A percentile compares a stretch with the other conserved stretches of the same genome.
These are phyloP conservation scores for Wiebesia pumilae DNA, from an alignment of 1,140 invertebrate species.

Conservation along the genomic window DNA sequence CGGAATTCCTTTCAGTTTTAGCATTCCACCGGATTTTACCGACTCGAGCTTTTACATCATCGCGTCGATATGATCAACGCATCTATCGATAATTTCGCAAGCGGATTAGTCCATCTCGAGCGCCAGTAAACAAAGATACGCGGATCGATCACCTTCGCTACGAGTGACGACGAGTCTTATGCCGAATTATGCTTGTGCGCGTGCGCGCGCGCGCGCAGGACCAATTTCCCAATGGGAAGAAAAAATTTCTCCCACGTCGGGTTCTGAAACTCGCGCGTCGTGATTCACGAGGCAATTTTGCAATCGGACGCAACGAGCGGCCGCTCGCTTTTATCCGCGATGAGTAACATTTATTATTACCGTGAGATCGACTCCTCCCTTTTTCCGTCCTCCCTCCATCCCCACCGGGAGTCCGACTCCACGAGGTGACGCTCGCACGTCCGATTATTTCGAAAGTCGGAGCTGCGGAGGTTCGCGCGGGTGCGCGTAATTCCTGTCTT, in stretches of 20 bases:
- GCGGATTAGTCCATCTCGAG: not conserved
- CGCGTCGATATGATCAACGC: too few species aligned
- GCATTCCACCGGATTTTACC: not conserved
- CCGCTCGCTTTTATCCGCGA: slow-evolving; percentile 26
- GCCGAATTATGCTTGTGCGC: not conserved
- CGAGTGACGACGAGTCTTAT: not conserved
- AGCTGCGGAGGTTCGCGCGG: not conserved
- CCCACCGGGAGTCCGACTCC: not conserved
- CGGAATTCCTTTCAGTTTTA: not conserved
- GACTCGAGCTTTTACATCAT: not conserved
- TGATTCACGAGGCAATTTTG: slow-evolving; percentile 44
- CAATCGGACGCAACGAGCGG: slow-evolving; percentile 12
- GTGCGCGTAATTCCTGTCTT: not conserved
- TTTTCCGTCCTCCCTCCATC: slow-evolving; percentile 36
- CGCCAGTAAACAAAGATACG: not conserved
- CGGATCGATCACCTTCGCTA: not conserved
- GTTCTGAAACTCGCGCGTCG: not conserved
- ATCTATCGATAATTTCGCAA: not conserved
- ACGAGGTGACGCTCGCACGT: not conserved
- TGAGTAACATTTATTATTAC: slow-evolving; percentile 49
- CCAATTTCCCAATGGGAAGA: not conserved
- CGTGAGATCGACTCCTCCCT: slow-evolving; percentile 42
- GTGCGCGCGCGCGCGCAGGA: too few species aligned
- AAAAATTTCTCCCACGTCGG: not conserved
- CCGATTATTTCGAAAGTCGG: slow-evolving; percentile 12